Evolutionary conservation across 2,113 vertebrate genomes (phyloP).

Genomic region (Syngnathus floridae): DNA sequence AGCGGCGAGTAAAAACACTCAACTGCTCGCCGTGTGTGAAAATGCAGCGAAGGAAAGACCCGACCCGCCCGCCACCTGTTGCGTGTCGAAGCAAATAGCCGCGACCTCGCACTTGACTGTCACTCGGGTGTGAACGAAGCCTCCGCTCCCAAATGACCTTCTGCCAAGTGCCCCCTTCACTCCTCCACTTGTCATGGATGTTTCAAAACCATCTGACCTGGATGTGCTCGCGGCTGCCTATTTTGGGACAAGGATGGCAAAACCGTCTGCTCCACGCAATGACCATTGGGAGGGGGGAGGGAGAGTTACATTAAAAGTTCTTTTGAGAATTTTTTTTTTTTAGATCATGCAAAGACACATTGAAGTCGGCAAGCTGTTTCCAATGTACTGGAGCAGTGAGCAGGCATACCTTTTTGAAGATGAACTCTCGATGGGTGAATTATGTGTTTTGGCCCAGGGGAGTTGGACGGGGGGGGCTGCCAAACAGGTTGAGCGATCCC

Average conservation of each 20-base stretch:
- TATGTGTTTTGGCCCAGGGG: constrained; percentile 19
- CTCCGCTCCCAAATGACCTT: constrained; percentile 29
- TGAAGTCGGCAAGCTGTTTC: background rate
- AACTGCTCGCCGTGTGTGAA: constrained; percentile 3
- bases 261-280: constrained; percentile 60
- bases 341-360: too few relatives aligned
- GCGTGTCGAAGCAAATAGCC: constrained; percentile 10
- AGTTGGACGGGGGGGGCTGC: constrained; percentile 33
- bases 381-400: constrained; percentile 1
- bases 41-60: constrained; percentile 15
- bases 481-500: constrained; percentile 56
- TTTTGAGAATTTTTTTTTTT: too few relatives aligned
- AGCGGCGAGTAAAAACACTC: background rate
- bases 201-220: constrained; percentile 74
- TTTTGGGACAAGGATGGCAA: constrained; percentile 70
- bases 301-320: too few relatives aligned
- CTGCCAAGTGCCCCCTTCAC: constrained; percentile 30
- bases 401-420: constrained; percentile 27
- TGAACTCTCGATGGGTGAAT: constrained; percentile 25
- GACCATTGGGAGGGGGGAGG: constrained; percentile 26
- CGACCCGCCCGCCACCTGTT: constrained; percentile 9
- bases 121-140: constrained; percentile 51
- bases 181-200: constrained; percentile 57
- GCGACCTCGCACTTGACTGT: constrained; percentile 34
- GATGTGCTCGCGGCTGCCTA: constrained; percentile 57